These are phyloP conservation scores for Leptopilina boulardi DNA, from an alignment of 1,140 invertebrate species.

Conservation along the genomic window DNA sequence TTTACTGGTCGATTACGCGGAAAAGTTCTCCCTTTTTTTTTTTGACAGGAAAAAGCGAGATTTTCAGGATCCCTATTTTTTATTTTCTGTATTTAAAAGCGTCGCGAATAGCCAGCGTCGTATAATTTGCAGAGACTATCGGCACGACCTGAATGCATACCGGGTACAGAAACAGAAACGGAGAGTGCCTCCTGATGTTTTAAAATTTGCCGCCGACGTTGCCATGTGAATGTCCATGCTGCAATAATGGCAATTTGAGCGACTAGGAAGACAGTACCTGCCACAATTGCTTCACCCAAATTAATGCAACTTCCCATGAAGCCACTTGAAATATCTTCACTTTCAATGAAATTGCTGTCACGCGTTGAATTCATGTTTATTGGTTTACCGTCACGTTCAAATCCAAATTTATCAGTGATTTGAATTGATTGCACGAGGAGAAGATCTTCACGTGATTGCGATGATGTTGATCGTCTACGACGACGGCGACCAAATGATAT, in stretches of 20 bases:
- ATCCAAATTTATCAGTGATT: constrained; percentile 94
- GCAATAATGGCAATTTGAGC: constrained; percentile 89
- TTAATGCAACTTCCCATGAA: constrained; percentile 84
- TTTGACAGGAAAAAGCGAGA: constrained; percentile 41
- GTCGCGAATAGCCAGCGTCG: constrained; percentile 88
- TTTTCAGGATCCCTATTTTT: not conserved
- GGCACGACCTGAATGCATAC: constrained; percentile 79
- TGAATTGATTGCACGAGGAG: constrained; percentile 93
- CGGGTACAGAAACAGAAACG: constrained; percentile 77
- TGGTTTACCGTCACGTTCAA: constrained; percentile 78
- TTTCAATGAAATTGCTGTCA: constrained; percentile 77
- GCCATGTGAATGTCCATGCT: constrained; percentile 90
- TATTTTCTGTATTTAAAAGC: constrained; percentile 79
- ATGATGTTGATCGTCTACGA: constrained; percentile 76
- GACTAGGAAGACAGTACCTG: constrained; percentile 88
- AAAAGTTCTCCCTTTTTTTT: constrained; percentile 44
- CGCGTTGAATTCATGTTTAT: constrained; percentile 63
- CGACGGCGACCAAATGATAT: constrained; percentile 88
- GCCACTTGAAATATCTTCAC: constrained; percentile 76
- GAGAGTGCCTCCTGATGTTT: constrained; percentile 78
- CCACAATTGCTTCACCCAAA: constrained; percentile 85
- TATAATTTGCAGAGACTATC: constrained; percentile 91
- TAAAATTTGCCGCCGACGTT: constrained; percentile 82
- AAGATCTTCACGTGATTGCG: constrained; percentile 84
- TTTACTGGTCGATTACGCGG: constrained; percentile 13